These are phyloP conservation scores for Discoglossus pictus DNA, from an alignment of 2,797 vertebrate genomes.

Conservation along the genomic window DNA sequence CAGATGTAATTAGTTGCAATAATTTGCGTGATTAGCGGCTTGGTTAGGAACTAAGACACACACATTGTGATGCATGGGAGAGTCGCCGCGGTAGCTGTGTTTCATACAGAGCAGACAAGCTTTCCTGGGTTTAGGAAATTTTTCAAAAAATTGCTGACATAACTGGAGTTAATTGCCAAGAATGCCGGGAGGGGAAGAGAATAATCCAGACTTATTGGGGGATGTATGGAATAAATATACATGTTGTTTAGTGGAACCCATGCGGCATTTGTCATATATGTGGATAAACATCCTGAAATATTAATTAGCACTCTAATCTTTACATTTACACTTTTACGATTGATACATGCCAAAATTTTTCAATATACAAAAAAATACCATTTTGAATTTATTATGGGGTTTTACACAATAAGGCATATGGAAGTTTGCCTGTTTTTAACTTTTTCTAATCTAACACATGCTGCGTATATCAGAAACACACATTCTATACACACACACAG, in stretches of 20 bases:
- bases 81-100: slow-evolving; percentile 72
- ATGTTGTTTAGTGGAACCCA: slow-evolving; percentile 61
- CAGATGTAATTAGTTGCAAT: slow-evolving; percentile 99
- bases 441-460: no score
- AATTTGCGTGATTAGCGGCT: slow-evolving; percentile 99
- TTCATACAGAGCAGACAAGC: slow-evolving; percentile 67
- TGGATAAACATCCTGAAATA: no score
- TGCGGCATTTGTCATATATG: no score
- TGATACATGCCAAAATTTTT: no score
- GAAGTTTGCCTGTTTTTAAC: no score
- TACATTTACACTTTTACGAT: no score
- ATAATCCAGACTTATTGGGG: slow-evolving; percentile 58
- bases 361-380: no score
- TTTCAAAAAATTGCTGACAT: slow-evolving; percentile 87
- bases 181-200: slow-evolving; percentile 65
- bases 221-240: slow-evolving; percentile 54
- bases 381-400: no score
- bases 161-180: slow-evolving; percentile 83
- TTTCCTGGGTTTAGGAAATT: slow-evolving; percentile 77
- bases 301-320: no score
- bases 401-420: no score
- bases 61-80: slow-evolving; percentile 81
- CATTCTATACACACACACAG: no score
- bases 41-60: slow-evolving; percentile 94
- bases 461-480: no score